A percentile compares a stretch with the other conserved stretches of the same genome.
These are phyloP conservation scores for Halesus radiatus DNA, from an alignment of 1,140 invertebrate genomes.

Conservation along the genomic window DNA sequence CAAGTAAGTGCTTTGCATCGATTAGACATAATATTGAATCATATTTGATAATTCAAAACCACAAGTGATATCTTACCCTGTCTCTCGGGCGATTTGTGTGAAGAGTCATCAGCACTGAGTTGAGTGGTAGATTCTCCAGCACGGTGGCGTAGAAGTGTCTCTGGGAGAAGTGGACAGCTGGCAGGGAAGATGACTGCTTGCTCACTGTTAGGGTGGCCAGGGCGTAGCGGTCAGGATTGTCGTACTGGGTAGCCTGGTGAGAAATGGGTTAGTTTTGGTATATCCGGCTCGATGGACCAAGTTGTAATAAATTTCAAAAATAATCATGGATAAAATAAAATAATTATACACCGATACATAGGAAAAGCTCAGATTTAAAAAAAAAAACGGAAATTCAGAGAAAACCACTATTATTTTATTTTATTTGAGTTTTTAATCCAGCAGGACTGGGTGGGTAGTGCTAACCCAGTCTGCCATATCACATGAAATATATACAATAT, in stretches of 20 bases:
- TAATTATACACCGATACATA: no score
- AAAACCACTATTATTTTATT: no score
- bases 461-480: no score
- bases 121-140: conserved; percentile 82
- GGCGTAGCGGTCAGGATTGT: conserved; percentile 90
- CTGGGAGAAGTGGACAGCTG: conserved; percentile 77
- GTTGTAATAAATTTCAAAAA: neutral
- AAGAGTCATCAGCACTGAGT: conserved; percentile 77
- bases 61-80: conserved; percentile 73
- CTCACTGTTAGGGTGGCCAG: conserved; percentile 83
- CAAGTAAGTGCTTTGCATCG: no score
- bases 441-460: no score
- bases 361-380: no score
- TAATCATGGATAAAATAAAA: no score
- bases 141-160: conserved; percentile 80
- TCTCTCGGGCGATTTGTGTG: conserved; percentile 74
- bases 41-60: no score
- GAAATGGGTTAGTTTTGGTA: neutral
- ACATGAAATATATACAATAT: no score
- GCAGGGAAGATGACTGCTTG: conserved; percentile 61
- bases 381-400: no score
- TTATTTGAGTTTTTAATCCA: no score
- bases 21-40: no score
- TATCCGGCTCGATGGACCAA: conserved; percentile 1
- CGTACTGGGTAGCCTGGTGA: conserved; percentile 83